phyloP scores from a whole-genome alignment of 1,140 invertebrate species.

The Pemphigus obesinymphae region DNA sequence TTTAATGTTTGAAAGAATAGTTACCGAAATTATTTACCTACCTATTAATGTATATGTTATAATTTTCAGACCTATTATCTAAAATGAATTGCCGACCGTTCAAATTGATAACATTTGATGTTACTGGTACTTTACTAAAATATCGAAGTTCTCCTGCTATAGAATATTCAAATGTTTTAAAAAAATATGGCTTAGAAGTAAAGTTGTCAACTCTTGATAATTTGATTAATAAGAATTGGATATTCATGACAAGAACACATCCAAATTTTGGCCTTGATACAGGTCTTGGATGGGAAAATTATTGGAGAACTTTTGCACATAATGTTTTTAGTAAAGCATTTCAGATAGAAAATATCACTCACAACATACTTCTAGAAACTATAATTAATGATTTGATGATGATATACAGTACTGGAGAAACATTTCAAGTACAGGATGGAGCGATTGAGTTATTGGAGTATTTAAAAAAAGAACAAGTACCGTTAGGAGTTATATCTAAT shows the following conservation, averaged over 20 bases:
- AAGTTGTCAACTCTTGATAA: slow-evolving; percentile 58
- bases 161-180: slow-evolving; percentile 67
- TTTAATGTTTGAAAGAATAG: not conserved
- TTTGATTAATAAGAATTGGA: slow-evolving; percentile 63
- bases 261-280: slow-evolving; percentile 73
- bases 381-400: slow-evolving; percentile 61
- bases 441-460: slow-evolving; percentile 60
- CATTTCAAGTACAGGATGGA: slow-evolving; percentile 67
- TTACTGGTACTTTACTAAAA: slow-evolving; percentile 76
- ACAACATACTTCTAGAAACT: slow-evolving; percentile 53
- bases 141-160: slow-evolving; percentile 65
- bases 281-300: slow-evolving; percentile 66
- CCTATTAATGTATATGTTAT: not conserved
- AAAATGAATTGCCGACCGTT: not conserved
- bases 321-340: slow-evolving; percentile 58
- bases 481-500: slow-evolving; percentile 79
- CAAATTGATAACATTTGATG: slow-evolving; percentile 75
- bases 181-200: slow-evolving; percentile 62
- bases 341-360: slow-evolving; percentile 43
- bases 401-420: slow-evolving; percentile 61
- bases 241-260: slow-evolving; percentile 59
- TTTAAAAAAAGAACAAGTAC: slow-evolving; percentile 53
- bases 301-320: slow-evolving; percentile 71
- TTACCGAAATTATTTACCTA: no score
- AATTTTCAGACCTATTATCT: not conserved